A percentile compares a stretch with the other conserved stretches of the same genome.
These are phyloP conservation scores for Odocoileus hemionus DNA, from an alignment of 2,113 vertebrate genomes.

Conservation along the genomic window DNA sequence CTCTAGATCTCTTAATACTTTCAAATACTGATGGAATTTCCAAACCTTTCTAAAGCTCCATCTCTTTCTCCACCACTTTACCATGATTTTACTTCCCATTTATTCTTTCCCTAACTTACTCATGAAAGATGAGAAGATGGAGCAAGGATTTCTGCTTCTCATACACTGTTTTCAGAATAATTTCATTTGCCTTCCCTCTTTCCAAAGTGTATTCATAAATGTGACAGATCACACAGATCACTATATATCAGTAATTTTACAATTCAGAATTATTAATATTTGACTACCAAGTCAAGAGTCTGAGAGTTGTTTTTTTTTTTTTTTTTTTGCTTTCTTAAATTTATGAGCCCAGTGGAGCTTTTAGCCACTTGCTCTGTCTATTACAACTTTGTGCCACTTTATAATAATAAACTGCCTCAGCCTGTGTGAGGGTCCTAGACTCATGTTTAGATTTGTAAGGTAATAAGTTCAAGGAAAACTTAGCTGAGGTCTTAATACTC, in stretches of 20 bases:
- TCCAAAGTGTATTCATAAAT: background rate
- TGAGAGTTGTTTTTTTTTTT: background rate
- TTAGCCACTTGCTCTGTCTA: constrained; percentile 34
- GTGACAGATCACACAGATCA: background rate
- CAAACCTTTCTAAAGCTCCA: background rate
- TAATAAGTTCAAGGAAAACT: constrained; percentile 70
- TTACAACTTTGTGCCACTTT: constrained; percentile 41
- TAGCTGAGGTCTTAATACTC: constrained; percentile 48
- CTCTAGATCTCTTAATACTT: background rate
- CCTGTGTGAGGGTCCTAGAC: background rate
- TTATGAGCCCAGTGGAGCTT: constrained; percentile 2
- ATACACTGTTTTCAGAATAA: background rate
- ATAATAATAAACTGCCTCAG: constrained; percentile 50
- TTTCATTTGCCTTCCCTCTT: background rate
- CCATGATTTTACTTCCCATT: background rate
- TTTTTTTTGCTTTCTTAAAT: background rate
- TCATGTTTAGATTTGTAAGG: constrained; percentile 71
- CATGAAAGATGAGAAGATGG: background rate
- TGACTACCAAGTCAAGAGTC: background rate
- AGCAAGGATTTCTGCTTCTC: background rate
- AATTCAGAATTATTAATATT: background rate
- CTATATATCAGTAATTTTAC: background rate
- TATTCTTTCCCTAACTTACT: background rate
- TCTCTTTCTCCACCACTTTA: background rate
- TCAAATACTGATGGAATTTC: background rate